Evolutionary conservation across 2,113 vertebrate species (phyloP), one percentile per base, ranked within the genome.

Genomic region (Silurus glanis): DNA sequence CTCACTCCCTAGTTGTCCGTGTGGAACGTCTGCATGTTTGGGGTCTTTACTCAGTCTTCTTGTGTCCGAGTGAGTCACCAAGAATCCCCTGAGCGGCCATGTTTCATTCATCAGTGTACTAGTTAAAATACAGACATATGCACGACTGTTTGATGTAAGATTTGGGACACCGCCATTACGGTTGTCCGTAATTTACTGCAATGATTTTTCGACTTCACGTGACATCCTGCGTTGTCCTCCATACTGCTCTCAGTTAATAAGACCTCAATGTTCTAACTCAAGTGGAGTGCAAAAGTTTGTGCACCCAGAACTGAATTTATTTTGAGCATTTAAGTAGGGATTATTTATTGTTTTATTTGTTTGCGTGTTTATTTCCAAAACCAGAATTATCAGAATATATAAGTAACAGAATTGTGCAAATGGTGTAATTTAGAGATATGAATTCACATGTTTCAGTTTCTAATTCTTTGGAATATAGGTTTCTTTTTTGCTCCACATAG

Each of bases 1-100:
- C 53, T 82, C 53, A 21, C 45, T 55, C 17, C 76, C 56, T 56
- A 45, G 28, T 84, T 88, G 80, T 90, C 51, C 67, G 28, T 83
- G 72, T 74, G 66, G 80, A 80, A 80, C 47, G 12, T 71, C 59
- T 81, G 53, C 80, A 64, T 78, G 58, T 17, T 80, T 59, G 59
- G 37, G 9, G 6, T 47, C n/a, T 66, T 53, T 61, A 53, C 14
- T 80, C 59, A 9, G 13, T n/a, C 21, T 9, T 61, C 17, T 80
- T 58, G 1, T 61, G 78, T 80, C 56, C 13, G 28, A 47, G 78
- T 47, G 56, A 56, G 7, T 2, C 55, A 28, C 53, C 53, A 58
- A 76, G 37, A 72, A 19, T 8, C 5, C 6, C 61, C 61, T 14
- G 72, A 75, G 19, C 5, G 74, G 21, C 5, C 53, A 49, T 55